Evolutionary conservation across 2,797 vertebrate genomes (phyloP).

Genomic region (Pelodytes ibericus): DNA sequence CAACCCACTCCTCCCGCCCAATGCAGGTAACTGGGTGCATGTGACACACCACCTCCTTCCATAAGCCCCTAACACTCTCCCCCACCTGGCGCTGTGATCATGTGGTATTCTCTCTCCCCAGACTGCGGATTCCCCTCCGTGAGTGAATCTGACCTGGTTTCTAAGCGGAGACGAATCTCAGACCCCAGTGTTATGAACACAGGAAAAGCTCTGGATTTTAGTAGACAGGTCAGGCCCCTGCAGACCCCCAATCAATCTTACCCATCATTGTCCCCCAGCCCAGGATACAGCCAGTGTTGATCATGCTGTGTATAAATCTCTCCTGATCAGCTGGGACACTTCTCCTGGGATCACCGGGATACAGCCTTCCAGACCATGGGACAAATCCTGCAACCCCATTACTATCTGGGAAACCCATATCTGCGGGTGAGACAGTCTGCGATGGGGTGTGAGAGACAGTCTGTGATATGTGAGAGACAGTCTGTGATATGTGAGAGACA

Average conservation of each 20-base stretch:
- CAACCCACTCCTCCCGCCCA: constrained; percentile 40
- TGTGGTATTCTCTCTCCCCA: neutral
- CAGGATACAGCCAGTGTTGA: too few species aligned
- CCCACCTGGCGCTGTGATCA: neutral
- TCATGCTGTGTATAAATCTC: neutral
- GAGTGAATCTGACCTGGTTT: neutral
- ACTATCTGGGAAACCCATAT: constrained; percentile 60
- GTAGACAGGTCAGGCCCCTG: constrained; percentile 26
- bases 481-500: neutral
- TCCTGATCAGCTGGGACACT: constrained; percentile 62
- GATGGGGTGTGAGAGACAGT: neutral
- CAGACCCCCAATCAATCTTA: neutral
- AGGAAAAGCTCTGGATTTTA: neutral
- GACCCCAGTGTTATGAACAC: too few species aligned
- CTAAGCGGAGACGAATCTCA: neutral
- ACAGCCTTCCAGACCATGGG: constrained; percentile 71
- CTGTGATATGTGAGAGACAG: too few species aligned
- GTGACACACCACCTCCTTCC: neutral
- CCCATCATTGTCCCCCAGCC: neutral
- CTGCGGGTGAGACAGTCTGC: constrained; percentile 58
- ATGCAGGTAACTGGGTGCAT: constrained; percentile 14
- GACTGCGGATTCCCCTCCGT: constrained; percentile 13
- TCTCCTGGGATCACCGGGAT: constrained; percentile 71
- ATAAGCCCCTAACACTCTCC: neutral
- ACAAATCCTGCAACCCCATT: constrained; percentile 70